Conservation (phyloP, 2,113 vertebrate genomes). For the Ochotona curzoniae region DNA sequence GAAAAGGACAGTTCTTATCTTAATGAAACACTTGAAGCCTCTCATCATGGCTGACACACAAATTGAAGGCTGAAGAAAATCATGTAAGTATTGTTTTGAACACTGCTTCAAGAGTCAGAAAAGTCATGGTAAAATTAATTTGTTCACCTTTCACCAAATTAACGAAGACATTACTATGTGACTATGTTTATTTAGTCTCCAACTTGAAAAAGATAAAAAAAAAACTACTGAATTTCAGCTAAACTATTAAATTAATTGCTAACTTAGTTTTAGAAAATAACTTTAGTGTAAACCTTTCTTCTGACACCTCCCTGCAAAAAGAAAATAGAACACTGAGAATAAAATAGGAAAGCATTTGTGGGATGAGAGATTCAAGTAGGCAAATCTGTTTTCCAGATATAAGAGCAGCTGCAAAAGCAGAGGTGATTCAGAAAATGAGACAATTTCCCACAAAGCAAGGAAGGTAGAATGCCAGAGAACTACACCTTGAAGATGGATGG, state of each 20-base stretch:
- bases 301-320: neutral
- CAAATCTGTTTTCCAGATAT: neutral
- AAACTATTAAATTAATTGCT: constrained; percentile 41
- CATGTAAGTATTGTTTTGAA: neutral
- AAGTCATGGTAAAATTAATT: neutral
- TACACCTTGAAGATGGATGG: neutral
- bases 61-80: neutral
- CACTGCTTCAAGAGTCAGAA: neutral
- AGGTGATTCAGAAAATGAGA: neutral
- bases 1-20: neutral
- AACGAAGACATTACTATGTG: neutral
- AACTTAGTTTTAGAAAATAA: constrained; percentile 4
- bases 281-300: constrained; percentile 1
- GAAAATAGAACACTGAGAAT: neutral
- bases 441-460: neutral
- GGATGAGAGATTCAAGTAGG: neutral
- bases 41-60: neutral
- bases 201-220: constrained; percentile 29
- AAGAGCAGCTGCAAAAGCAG: neutral
- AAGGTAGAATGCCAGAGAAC: neutral
- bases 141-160: neutral
- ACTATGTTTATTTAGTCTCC: neutral
- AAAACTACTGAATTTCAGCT: constrained; percentile 41
- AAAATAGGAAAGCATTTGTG: neutral
- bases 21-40: neutral